These are phyloP conservation scores for Sphaerodactylus townsendi DNA, from an alignment of 2,113 vertebrate genomes.

Conservation along the genomic window DNA sequence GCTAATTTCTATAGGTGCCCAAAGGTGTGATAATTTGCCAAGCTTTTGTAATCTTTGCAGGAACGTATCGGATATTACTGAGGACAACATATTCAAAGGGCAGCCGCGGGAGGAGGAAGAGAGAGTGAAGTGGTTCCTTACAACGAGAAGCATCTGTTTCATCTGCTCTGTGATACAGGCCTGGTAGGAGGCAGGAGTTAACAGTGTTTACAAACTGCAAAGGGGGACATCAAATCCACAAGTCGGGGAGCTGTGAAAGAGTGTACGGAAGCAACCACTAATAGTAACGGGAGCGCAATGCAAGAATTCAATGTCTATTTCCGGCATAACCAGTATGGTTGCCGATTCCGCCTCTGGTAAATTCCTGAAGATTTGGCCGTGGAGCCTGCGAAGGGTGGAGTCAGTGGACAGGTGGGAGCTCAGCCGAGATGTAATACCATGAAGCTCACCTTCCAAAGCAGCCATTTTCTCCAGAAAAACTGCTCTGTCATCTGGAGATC, in stretches of 20 bases:
- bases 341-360: no score
- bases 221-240: neutral
- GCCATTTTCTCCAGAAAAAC: no score
- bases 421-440: no score
- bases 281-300: neutral
- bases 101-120: no score
- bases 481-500: no score
- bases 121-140: neutral
- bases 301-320: neutral
- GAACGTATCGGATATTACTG: neutral
- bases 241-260: neutral
- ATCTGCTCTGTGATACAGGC: neutral
- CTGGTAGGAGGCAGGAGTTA: neutral
- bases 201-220: neutral
- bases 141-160: neutral
- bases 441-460: no score
- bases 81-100: neutral
- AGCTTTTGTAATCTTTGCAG: conserved; percentile 10
- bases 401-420: no score
- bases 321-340: neutral
- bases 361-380: no score
- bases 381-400: no score
- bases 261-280: neutral
- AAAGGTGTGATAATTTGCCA: conserved; percentile 17
- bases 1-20: neutral